A percentile compares a stretch with the other conserved stretches of the same genome.
Conservation (phyloP, 1,140 invertebrate genomes). For the Spodoptera litura region DNA sequence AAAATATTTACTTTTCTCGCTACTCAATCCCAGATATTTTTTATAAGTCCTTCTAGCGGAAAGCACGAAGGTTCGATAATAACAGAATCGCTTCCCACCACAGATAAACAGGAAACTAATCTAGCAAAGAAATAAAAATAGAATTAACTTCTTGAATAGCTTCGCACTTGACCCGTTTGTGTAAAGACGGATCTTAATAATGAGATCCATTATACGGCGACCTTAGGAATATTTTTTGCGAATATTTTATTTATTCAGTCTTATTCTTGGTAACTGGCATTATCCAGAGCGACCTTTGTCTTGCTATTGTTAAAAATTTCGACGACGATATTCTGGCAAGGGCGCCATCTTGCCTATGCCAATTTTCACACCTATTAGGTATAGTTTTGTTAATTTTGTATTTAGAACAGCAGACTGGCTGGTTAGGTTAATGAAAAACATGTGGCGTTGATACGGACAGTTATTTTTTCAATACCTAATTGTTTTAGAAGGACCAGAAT, state of each 20-base stretch:
- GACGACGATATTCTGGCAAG: conserved; percentile 56
- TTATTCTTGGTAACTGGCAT: conserved; percentile 31
- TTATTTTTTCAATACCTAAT: neutral
- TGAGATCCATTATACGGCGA: conserved; percentile 15
- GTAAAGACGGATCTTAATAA: conserved; percentile 33
- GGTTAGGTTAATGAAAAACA: conserved; percentile 53
- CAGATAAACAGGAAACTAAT: conserved; percentile 10
- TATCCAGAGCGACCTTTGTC: conserved; percentile 29
- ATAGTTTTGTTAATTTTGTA: conserved; percentile 21
- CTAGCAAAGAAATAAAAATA: conserved; percentile 22
- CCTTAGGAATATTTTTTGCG: conserved; percentile 39
- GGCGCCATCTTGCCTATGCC: conserved; percentile 51
- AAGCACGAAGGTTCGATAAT: neutral
- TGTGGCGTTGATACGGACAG: conserved; percentile 1
- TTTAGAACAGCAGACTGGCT: conserved; percentile 52
- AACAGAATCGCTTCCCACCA: neutral
- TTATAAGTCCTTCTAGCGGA: too few species aligned
- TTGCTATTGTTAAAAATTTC: conserved; percentile 39
- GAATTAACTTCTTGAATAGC: conserved; percentile 7
- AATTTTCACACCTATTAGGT: conserved; percentile 59
- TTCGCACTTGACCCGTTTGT: conserved; percentile 31
- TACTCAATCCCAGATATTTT: too few species aligned
- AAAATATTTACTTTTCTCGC: too few species aligned
- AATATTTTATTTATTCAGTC: conserved; percentile 37
- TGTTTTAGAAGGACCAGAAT: neutral